Conservation (phyloP, 2,888 invertebrate species). For the Melanchra persicariae region DNA sequence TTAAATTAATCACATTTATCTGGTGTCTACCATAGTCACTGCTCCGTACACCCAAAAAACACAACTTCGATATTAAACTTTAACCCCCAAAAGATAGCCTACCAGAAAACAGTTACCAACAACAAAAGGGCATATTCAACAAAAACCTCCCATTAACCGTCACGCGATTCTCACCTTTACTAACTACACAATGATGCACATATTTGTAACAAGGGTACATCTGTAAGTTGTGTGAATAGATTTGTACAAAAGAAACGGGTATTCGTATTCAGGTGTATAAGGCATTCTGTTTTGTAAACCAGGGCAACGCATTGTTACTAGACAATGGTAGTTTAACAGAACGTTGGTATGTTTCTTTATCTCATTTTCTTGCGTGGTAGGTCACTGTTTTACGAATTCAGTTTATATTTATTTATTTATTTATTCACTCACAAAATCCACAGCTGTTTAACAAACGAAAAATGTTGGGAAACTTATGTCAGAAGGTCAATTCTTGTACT, state of each 20-base stretch:
- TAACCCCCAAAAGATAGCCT: slow-evolving; percentile 6
- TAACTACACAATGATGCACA: slow-evolving; percentile 59
- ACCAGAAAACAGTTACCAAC: slow-evolving; percentile 7
- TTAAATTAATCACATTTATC: no score
- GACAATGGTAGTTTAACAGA: slow-evolving; percentile 59
- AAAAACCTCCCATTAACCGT: slow-evolving; percentile 58
- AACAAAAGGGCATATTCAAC: slow-evolving; percentile 46
- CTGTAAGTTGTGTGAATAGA: slow-evolving; percentile 64
- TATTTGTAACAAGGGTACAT: slow-evolving; percentile 60
- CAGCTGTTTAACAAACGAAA: no score
- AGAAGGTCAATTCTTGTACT: no score
- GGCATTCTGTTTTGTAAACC: slow-evolving; percentile 58
- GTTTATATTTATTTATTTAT: no score
- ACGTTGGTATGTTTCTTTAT: slow-evolving; percentile 52
- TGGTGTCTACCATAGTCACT: no score
- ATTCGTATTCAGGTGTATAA: slow-evolving; percentile 57
- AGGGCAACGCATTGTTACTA: slow-evolving; percentile 59
- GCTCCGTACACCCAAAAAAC: no score
- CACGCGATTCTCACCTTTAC: slow-evolving; percentile 65
- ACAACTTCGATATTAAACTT: not conserved
- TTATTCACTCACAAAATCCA: no score
- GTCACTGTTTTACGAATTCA: not conserved
- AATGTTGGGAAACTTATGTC: no score
- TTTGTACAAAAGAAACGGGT: slow-evolving; percentile 59
- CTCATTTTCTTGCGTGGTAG: slow-evolving; percentile 26